Base-by-base conservation (phyloP, 1,140 invertebrate genomes). In the Campoletis sonorensis region DNA sequence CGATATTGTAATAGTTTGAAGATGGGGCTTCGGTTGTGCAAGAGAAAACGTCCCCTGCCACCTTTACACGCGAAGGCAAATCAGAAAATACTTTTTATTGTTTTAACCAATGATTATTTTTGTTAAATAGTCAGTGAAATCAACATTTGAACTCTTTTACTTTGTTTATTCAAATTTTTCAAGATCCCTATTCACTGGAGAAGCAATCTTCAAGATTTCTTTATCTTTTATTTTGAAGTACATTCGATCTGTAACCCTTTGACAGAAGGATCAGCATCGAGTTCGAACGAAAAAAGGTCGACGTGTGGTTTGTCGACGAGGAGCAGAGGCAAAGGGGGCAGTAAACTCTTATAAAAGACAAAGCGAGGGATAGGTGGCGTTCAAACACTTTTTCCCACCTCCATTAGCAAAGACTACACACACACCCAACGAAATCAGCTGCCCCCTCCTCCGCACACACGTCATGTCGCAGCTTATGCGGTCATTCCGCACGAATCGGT, bases 331-430 rank as follows among this genome's bases (percentile, higher is more conserved):
- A 8, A 68, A 33, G n/a, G n/a, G 27, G 23, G 67, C 23, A 64
- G 11, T 11, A 58, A n/a, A 23, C 21, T 58, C 54, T 58, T 23
- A 45, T 45, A 40, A 27, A 70, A 49, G 26, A 71, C 30, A n/a
- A 11, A 71, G 4, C 70, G n/a, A 18, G 15, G 16, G 49, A 64
- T 21, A 30, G 5, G 51, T 21, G 37, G 72, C 82, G 78, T 79
- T 84, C 82, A 88, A 88, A 88, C 86, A 87, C 83, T 89, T 89
- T 89, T 89, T 87, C 86, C 81, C 84, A 85, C 80, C 82, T 82
- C 87, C 87, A 90, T 90, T 90, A 90, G 86, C 86, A 84, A 88
- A 87, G 87, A 88, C 88, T 86, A 86, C 83, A 81, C 23, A 81
- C 23, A 27, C 27, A 45, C 40, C 40, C 8, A 45, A 11, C 11